Conservation (phyloP, 2,797 vertebrate species). For the Pangasius macronema region DNA sequence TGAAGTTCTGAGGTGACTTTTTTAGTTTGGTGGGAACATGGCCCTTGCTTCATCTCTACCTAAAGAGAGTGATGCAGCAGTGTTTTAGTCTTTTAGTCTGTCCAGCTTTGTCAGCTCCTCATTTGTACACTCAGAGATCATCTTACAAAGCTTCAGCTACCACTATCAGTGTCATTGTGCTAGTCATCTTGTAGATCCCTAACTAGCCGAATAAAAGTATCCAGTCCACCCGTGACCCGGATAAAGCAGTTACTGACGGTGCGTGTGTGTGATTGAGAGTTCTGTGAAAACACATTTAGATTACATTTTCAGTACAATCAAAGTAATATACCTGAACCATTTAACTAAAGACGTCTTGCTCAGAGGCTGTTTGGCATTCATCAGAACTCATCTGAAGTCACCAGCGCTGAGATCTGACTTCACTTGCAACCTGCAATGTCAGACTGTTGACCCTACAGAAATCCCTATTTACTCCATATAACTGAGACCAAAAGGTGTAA, state of each 20-base stretch:
- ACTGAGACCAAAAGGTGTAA: background rate
- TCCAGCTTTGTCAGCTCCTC: background rate
- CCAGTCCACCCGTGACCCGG: background rate
- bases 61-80: too few relatives aligned
- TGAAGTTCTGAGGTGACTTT: background rate
- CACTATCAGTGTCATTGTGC: background rate
- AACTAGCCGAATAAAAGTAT: background rate
- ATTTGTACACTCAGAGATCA: background rate
- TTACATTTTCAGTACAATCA: background rate
- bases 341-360: background rate
- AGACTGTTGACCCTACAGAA: background rate
- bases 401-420: background rate
- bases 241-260: background rate
- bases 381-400: background rate
- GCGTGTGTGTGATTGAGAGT: background rate
- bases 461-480: background rate
- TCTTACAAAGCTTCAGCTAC: background rate
- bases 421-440: background rate
- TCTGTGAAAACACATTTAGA: background rate
- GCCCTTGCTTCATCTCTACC: background rate
- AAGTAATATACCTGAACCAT: background rate
- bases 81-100: too few relatives aligned
- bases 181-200: background rate
- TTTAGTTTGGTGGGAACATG: background rate
- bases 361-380: background rate